Conservation (phyloP, 1,140 invertebrate genomes). For the Drosophila malerkotliana region DNA sequence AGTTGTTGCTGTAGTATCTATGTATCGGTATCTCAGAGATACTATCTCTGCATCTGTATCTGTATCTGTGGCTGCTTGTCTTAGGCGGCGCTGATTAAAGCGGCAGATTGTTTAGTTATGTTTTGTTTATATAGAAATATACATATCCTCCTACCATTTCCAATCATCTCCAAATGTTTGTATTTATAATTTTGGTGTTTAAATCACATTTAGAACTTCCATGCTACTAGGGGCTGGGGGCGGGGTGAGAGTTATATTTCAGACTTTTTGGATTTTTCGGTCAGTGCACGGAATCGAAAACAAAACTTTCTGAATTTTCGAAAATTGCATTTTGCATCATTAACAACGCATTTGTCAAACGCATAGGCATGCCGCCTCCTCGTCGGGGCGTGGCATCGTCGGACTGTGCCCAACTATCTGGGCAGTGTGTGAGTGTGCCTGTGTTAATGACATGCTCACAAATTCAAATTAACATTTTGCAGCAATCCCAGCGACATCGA, state of each 20-base stretch:
- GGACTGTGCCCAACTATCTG: constrained; percentile 34
- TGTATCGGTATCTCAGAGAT: not conserved
- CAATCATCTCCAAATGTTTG: constrained; percentile 5
- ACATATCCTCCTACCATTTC: constrained; percentile 7
- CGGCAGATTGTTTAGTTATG: constrained; percentile 73
- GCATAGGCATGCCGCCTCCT: constrained; percentile 61
- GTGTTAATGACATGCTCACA: constrained; percentile 83
- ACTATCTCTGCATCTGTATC: constrained; percentile 26
- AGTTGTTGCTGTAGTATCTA: constrained; percentile 68
- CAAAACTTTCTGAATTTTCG: constrained; percentile 70
- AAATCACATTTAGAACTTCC: constrained; percentile 30
- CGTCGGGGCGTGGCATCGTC: constrained; percentile 43
- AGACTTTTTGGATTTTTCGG: constrained; percentile 19
- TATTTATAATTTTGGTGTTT: constrained; percentile 33
- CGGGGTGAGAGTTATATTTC: constrained; percentile 2
- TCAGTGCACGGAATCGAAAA: constrained; percentile 53
- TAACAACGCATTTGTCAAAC: constrained; percentile 82
- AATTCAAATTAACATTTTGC: constrained; percentile 82
- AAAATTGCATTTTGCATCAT: constrained; percentile 82
- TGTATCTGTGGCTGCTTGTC: constrained; percentile 29
- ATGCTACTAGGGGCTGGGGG: not conserved
- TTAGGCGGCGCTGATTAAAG: constrained; percentile 74
- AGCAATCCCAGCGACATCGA: constrained; percentile 71
- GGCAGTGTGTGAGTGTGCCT: constrained; percentile 29
- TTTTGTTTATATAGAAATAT: constrained; percentile 58